A percentile compares a stretch with the other conserved stretches of the same genome.
These are phyloP conservation scores for Potamilus streckersoni DNA, from an alignment of 1,140 invertebrate species.

Conservation along the genomic window DNA sequence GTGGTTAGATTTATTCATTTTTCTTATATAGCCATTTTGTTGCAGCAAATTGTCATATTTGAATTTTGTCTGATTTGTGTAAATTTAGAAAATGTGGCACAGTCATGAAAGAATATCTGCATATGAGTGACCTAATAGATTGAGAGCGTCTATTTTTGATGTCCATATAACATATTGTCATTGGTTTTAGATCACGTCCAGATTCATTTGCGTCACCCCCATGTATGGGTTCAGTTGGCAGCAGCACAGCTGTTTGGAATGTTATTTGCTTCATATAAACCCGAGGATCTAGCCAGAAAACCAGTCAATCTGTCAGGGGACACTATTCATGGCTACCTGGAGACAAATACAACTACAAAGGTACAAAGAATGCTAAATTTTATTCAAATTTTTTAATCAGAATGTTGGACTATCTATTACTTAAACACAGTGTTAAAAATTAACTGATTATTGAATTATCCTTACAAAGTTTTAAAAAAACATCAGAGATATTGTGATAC, in stretches of 20 bases:
- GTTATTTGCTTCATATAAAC: slow-evolving; percentile 76
- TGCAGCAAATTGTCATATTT: too few relatives aligned
- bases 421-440: too few relatives aligned
- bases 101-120: not conserved
- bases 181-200: slow-evolving; percentile 55
- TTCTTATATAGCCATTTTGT: too few relatives aligned
- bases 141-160: not conserved
- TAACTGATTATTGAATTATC: too few relatives aligned
- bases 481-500: too few relatives aligned
- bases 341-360: slow-evolving; percentile 35
- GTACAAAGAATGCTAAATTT: slow-evolving; percentile 17
- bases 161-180: not conserved
- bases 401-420: too few relatives aligned
- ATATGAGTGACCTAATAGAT: not conserved
- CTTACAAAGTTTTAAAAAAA: too few relatives aligned
- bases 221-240: slow-evolving; percentile 81
- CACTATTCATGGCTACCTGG: slow-evolving; percentile 10
- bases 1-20: too few relatives aligned
- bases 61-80: too few relatives aligned
- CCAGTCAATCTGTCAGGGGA: not conserved
- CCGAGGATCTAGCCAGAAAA: slow-evolving; percentile 71
- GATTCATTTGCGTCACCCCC: slow-evolving; percentile 74
- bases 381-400: too few relatives aligned
- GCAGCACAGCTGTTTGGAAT: slow-evolving; percentile 81
- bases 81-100: too few relatives aligned